phyloP scores from a whole-genome alignment of 2,797 vertebrate species.

The Tapirus indicus region DNA sequence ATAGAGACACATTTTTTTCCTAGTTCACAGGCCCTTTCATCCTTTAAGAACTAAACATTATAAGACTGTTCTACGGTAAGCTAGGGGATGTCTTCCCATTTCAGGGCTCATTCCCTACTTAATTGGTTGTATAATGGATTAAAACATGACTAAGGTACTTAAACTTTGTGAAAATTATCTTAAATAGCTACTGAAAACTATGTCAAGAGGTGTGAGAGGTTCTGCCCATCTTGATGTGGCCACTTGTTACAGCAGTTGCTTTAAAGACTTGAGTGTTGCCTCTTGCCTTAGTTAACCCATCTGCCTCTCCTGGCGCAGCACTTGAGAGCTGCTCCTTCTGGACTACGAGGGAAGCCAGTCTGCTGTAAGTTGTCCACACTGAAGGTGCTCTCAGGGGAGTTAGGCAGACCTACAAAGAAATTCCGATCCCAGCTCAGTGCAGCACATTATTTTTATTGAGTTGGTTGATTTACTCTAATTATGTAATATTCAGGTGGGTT shows the following conservation, averaged over 20 bases:
- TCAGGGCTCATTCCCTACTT: background rate
- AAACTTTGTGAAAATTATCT: background rate
- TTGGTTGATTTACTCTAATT: background rate
- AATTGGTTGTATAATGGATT: background rate
- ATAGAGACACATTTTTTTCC: background rate
- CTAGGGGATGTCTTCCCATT: background rate
- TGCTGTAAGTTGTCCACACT: background rate
- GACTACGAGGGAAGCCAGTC: background rate
- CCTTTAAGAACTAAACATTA: background rate
- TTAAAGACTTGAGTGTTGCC: background rate
- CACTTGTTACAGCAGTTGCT: background rate
- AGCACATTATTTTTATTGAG: background rate
- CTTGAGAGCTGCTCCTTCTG: background rate
- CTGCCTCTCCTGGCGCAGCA: background rate
- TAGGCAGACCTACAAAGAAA: background rate
- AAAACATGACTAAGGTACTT: background rate
- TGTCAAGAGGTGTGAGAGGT: background rate
- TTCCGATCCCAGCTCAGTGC: background rate
- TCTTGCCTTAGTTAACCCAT: background rate
- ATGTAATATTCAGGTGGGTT: background rate
- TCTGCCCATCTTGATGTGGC: background rate
- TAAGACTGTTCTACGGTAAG: background rate
- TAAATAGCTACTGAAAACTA: slow-evolving; percentile 27
- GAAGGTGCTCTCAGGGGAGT: background rate
- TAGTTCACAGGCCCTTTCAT: background rate